Conservation (phyloP, 2,113 vertebrate genomes). For the Rattus rattus region DNA sequence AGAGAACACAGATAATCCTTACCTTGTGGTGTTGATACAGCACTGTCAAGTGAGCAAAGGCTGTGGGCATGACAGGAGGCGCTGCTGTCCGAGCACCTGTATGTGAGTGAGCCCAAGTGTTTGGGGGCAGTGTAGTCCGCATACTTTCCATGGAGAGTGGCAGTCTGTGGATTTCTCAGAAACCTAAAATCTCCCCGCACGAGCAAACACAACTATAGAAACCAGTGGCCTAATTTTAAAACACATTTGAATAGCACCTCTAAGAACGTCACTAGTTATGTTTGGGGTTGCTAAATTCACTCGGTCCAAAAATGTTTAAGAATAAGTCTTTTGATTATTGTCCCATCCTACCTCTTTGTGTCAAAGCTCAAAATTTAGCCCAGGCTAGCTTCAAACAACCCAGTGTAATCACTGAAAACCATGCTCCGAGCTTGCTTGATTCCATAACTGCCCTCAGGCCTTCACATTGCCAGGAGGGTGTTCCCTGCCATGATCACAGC, state of each 20-base stretch:
- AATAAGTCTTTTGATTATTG: background rate
- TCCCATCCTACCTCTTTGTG: background rate
- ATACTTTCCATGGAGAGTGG: background rate
- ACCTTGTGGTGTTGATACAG: background rate
- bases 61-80: background rate
- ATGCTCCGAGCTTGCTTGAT: background rate
- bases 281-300: slow-evolving; percentile 50
- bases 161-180: background rate
- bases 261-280: background rate
- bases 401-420: accelerated
- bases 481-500: accelerated
- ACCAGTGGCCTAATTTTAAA: slow-evolving; percentile 60
- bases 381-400: no score
- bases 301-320: background rate
- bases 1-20: background rate
- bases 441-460: accelerated
- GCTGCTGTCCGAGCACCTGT: no score
- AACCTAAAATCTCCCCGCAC: background rate
- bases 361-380: background rate
- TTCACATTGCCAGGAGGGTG: accelerated
- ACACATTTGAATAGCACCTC: slow-evolving; percentile 46
- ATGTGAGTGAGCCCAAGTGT: background rate
- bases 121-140: accelerated
- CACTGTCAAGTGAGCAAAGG: no score
- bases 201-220: background rate